Percentiles rank a stretch among this genome's conserved stretches.
Conservation (phyloP, 2,888 invertebrate species). For the Macrosoma leucophasiata region DNA sequence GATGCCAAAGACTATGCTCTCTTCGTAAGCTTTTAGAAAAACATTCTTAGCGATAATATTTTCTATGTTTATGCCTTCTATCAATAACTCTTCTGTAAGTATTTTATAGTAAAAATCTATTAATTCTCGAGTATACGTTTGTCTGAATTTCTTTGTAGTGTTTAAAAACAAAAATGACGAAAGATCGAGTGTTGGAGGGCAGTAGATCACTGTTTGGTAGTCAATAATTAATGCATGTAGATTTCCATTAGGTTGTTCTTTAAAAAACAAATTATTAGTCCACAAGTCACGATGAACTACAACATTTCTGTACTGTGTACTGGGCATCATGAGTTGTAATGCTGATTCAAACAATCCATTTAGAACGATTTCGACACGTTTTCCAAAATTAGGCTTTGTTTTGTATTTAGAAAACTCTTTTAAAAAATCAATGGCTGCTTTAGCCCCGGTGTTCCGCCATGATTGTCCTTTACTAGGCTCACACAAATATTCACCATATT, state of each 20-base stretch:
- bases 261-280: conserved; percentile 77
- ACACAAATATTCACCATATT: conserved; percentile 43
- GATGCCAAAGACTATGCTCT: conserved; percentile 49
- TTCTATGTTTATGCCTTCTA: conserved; percentile 35
- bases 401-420: conserved; percentile 49
- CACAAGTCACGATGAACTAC: conserved; percentile 78
- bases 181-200: conserved; percentile 79
- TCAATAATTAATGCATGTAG: conserved; percentile 77
- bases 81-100: conserved; percentile 54
- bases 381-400: conserved; percentile 33
- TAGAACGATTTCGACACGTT: conserved; percentile 35
- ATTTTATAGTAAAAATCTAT: conserved; percentile 72
- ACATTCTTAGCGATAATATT: conserved; percentile 34
- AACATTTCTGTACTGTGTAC: conserved; percentile 59
- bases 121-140: conserved; percentile 54
- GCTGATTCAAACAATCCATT: conserved; percentile 40
- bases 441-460: conserved; percentile 55
- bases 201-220: conserved; percentile 81
- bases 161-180: conserved; percentile 74
- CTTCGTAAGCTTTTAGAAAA: conserved; percentile 39
- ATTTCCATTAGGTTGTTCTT: conserved; percentile 36
- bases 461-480: conserved; percentile 36
- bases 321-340: conserved; percentile 49
- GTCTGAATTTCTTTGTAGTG: conserved; percentile 56
- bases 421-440: conserved; percentile 50